Evolutionary conservation across 2,797 vertebrate genomes (phyloP).

Genomic region (Pantherophis alleghaniensis): DNA sequence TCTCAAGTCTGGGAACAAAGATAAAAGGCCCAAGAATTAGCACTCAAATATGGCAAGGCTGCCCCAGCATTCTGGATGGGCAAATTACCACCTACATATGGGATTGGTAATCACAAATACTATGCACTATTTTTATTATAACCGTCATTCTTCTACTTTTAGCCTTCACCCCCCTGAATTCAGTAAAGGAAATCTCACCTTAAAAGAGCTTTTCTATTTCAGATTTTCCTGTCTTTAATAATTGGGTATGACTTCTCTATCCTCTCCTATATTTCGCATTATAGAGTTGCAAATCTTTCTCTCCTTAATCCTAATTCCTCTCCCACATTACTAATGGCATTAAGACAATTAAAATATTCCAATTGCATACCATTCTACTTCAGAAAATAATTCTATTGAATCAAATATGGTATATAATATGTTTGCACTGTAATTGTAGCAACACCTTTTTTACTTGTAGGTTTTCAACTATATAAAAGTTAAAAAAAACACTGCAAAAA

Average conservation of each 20-base stretch:
- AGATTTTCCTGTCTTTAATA: neutral
- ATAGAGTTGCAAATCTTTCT: neutral
- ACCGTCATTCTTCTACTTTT: neutral
- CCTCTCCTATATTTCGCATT: neutral
- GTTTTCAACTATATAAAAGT: neutral
- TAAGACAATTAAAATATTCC: neutral
- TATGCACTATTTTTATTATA: neutral
- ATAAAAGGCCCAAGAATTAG: neutral
- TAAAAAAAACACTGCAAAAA: neutral
- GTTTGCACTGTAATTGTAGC: neutral
- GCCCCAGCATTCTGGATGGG: neutral
- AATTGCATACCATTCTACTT: neutral
- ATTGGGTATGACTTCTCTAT: neutral
- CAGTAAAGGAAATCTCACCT: neutral
- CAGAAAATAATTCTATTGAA: neutral
- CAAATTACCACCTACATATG: neutral
- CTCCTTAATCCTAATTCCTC: neutral
- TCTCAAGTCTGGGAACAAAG: neutral
- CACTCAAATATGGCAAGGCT: neutral
- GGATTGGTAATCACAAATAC: neutral
- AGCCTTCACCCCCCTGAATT: neutral
- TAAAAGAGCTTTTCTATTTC: neutral
- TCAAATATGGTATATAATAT: neutral
- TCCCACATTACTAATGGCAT: neutral
- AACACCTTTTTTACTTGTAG: neutral